Conservation (phyloP, 2,888 invertebrate species). For the Orthonevra nobilis region DNA sequence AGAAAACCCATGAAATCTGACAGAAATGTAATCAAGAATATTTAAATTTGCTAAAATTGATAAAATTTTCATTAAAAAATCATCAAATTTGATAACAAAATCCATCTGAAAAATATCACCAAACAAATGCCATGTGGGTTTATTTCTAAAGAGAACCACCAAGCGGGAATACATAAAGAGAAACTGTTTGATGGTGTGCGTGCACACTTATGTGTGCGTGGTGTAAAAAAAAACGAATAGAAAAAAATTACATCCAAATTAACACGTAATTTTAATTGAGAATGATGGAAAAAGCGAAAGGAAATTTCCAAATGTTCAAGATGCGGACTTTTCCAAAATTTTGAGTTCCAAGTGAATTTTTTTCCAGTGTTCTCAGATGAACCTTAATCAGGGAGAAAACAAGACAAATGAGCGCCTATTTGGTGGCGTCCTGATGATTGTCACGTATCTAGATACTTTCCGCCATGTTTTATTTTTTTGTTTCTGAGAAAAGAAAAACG, state of each 20-base stretch:
- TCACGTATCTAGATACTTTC: conserved; percentile 54
- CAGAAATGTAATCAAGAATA: conserved; percentile 13
- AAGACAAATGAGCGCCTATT: not conserved
- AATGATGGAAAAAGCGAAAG: conserved; percentile 37
- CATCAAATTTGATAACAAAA: not conserved
- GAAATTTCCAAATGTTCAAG: conserved; percentile 9
- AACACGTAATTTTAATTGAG: conserved; percentile 60
- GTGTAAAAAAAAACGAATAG: conserved; percentile 8
- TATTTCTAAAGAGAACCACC: too few relatives aligned
- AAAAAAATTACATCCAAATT: conserved; percentile 36
- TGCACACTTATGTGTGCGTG: conserved; percentile 7
- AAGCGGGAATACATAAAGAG: too few relatives aligned
- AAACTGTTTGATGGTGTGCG: conserved; percentile 32
- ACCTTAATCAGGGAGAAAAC: too few relatives aligned
- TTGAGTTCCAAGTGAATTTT: not conserved
- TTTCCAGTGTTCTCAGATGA: too few relatives aligned
- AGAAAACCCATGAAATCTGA: not conserved
- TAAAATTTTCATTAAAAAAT: conserved; percentile 24
- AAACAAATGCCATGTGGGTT: not conserved
- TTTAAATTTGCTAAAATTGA: conserved; percentile 49
- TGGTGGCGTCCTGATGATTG: conserved; percentile 54
- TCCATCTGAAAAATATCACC: conserved; percentile 30
- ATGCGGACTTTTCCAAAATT: conserved; percentile 7
- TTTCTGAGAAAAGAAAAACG: conserved; percentile 8
- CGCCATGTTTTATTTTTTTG: conserved; percentile 61